phyloP scores from a whole-genome alignment of 2,113 vertebrate genomes.

The Paradoxurus hermaphroditus region DNA sequence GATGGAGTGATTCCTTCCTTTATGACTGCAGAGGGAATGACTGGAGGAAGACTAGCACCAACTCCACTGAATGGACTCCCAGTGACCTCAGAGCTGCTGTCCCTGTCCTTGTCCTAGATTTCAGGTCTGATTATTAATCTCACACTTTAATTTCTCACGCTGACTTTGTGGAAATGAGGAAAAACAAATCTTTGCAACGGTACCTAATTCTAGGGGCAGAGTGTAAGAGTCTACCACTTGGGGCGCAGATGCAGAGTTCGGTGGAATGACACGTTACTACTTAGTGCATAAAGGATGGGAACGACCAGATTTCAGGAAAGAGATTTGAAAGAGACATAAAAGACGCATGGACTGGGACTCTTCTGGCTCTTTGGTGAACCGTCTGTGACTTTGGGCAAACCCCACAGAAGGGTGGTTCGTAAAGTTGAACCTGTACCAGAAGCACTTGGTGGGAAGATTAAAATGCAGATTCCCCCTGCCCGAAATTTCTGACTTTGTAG shows the following conservation, averaged over 20 bases:
- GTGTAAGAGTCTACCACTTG: background rate
- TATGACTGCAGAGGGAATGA: background rate
- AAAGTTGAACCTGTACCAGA: background rate
- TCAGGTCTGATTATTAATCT: background rate
- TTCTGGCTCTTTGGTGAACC: background rate
- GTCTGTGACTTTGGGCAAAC: background rate
- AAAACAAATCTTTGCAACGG: background rate
- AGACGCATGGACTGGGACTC: background rate
- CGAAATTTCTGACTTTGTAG: background rate
- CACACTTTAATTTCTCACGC: too few species aligned
- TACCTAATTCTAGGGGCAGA: background rate
- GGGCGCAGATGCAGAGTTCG: background rate
- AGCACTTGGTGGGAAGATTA: background rate
- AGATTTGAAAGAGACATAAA: background rate
- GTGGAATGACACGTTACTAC: background rate
- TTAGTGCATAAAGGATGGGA: background rate
- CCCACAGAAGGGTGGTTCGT: too few species aligned
- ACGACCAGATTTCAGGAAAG: background rate
- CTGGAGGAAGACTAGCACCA: background rate
- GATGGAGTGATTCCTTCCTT: background rate
- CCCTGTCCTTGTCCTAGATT: too few species aligned
- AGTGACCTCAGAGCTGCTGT: background rate
- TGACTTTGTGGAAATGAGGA: background rate
- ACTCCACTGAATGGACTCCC: background rate
- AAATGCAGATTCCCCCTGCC: background rate